Evolutionary conservation across 2,888 invertebrate genomes (phyloP).

Genomic region (Adineta ricciae): DNA sequence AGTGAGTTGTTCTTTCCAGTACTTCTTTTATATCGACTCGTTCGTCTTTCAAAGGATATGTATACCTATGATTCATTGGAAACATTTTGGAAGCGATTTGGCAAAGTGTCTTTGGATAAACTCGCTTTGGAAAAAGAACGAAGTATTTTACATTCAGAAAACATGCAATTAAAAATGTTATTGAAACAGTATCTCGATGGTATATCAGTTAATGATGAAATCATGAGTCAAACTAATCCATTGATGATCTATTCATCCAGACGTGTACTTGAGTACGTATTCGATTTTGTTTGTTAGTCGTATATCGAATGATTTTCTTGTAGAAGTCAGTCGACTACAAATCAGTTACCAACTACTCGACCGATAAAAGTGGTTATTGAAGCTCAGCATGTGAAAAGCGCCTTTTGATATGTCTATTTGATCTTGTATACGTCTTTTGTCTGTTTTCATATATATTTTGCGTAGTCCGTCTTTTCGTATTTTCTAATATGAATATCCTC

Average conservation of each 20-base stretch:
- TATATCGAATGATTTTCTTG: neutral
- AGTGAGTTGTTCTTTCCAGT: conserved; percentile 36
- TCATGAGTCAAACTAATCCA: conserved; percentile 48
- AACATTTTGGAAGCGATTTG: conserved; percentile 49
- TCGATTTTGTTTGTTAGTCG: too few relatives aligned
- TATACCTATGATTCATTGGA: neutral
- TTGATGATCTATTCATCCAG: conserved; percentile 40
- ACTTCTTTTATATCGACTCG: neutral
- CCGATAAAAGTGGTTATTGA: conserved; percentile 5
- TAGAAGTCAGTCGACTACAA: neutral
- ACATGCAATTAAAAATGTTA: conserved; percentile 52
- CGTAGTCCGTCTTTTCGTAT: neutral
- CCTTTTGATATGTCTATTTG: neutral
- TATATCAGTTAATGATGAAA: conserved; percentile 50
- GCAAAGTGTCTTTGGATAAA: conserved; percentile 55
- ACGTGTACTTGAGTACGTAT: neutral
- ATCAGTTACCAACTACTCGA: neutral
- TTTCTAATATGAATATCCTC: neutral
- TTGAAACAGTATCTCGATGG: conserved; percentile 51
- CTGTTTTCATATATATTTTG: neutral
- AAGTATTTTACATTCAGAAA: conserved; percentile 55
- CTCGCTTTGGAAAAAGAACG: conserved; percentile 52
- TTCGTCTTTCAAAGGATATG: neutral
- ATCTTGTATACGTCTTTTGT: neutral
- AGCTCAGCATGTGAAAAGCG: conserved; percentile 21